phyloP scores from a whole-genome alignment of 2,888 invertebrate genomes.

The Tetragonula carbonaria region DNA sequence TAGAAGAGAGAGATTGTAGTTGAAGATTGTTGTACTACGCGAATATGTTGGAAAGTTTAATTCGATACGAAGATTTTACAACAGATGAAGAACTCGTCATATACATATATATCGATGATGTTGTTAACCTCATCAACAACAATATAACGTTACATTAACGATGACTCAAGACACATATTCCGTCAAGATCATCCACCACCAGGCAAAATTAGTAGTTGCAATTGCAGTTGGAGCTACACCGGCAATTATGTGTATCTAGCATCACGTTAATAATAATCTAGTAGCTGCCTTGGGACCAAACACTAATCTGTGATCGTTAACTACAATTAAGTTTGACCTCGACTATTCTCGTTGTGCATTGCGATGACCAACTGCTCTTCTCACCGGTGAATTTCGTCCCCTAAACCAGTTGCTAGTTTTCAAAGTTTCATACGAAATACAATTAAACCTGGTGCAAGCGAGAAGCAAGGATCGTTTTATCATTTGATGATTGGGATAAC shows the following conservation, averaged over 20 bases:
- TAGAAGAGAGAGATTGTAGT: not conserved
- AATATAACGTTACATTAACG: constrained; percentile 28
- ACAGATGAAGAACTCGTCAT: not conserved
- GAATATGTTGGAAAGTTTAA: not conserved
- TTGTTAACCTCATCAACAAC: constrained; percentile 30
- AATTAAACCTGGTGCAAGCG: not conserved
- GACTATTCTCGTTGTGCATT: constrained; percentile 38
- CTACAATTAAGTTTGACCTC: constrained; percentile 71
- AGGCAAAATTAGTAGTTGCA: constrained; percentile 66
- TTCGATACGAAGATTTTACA: not conserved
- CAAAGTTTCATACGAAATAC: not conserved
- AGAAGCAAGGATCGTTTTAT: not conserved
- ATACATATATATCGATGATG: not conserved
- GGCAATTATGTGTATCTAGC: constrained; percentile 55
- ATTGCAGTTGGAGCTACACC: constrained; percentile 62
- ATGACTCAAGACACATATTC: constrained; percentile 52
- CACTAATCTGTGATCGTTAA: constrained; percentile 71
- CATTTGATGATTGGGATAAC: not conserved
- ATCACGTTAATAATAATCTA: constrained; percentile 74
- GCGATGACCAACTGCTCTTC: constrained; percentile 37
- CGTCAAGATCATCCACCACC: constrained; percentile 56
- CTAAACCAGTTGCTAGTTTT: constrained; percentile 1
- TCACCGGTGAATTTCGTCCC: constrained; percentile 10
- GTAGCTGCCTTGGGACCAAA: constrained; percentile 57
- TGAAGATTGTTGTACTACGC: not conserved